A percentile compares a stretch with the other conserved stretches of the same genome.
phyloP scores from a whole-genome alignment of 2,113 vertebrate species.

The Hirundichthys speculiger region DNA sequence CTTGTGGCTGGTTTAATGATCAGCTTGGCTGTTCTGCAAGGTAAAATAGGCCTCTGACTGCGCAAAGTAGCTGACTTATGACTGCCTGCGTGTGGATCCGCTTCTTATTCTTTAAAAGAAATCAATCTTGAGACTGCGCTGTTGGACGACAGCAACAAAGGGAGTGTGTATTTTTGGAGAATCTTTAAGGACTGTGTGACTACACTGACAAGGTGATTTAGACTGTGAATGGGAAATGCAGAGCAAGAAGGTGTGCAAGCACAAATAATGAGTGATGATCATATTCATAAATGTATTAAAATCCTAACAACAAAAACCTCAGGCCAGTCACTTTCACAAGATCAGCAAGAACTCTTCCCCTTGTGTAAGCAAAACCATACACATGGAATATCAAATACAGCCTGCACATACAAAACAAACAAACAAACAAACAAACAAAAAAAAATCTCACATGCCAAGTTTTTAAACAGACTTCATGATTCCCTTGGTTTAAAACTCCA shows the following conservation, averaged over 20 bases:
- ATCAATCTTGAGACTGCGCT: slow-evolving; percentile 17
- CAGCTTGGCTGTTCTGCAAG: slow-evolving; percentile 44
- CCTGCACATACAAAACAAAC: not conserved
- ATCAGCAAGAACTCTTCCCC: slow-evolving; percentile 20
- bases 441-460: no score
- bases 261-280: slow-evolving; percentile 3
- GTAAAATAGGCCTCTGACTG: slow-evolving; percentile 53
- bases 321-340: slow-evolving; percentile 8
- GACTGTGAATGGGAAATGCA: slow-evolving; percentile 11
- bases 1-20: slow-evolving; percentile 56
- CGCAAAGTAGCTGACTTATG: slow-evolving; percentile 30
- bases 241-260: slow-evolving; percentile 3
- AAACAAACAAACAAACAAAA: no score
- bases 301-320: not conserved
- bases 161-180: slow-evolving; percentile 42
- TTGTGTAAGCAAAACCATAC: slow-evolving; percentile 7
- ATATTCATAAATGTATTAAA: not conserved
- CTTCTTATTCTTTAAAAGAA: slow-evolving; percentile 28
- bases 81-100: slow-evolving; percentile 28
- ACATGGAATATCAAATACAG: slow-evolving; percentile 40
- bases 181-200: slow-evolving; percentile 19
- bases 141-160: slow-evolving; percentile 29
- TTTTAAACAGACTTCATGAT: slow-evolving; percentile 18
- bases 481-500: slow-evolving; percentile 31
- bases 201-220: slow-evolving; percentile 23